phyloP scores from a whole-genome alignment of 2,113 vertebrate genomes.

The Clarias gariepinus region DNA sequence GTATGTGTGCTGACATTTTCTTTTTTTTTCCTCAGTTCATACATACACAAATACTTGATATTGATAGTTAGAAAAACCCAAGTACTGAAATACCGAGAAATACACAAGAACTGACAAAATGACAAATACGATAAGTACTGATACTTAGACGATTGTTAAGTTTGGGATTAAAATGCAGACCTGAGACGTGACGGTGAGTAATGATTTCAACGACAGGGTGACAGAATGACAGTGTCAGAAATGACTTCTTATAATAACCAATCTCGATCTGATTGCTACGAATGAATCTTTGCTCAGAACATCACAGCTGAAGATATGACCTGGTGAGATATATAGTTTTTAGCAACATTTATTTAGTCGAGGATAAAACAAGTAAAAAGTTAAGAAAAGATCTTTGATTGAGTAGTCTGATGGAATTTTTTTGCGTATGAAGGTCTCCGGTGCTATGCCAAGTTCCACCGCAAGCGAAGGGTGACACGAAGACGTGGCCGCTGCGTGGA shows the following conservation, averaged over 20 bases:
- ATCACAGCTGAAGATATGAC: background rate
- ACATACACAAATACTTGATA: no score
- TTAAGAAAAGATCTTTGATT: background rate
- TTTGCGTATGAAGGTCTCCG: slow-evolving; percentile 78
- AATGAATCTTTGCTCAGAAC: background rate
- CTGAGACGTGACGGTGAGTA: background rate
- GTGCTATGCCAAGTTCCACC: slow-evolving; percentile 96
- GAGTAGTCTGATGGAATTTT: background rate
- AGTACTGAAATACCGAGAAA: no score
- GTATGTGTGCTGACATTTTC: background rate
- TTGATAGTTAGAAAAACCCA: no score
- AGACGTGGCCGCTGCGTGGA: slow-evolving; percentile 93
- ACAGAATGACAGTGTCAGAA: background rate
- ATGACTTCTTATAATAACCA: background rate
- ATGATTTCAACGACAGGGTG: background rate
- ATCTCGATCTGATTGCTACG: background rate
- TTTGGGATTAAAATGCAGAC: background rate
- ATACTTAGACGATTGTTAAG: background rate
- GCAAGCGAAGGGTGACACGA: slow-evolving; percentile 89
- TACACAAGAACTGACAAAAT: no score
- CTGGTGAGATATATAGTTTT: background rate
- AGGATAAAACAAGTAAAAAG: background rate
- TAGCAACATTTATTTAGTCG: background rate
- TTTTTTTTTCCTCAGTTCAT: background rate
- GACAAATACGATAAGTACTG: background rate